Base-by-base conservation (phyloP, 2,888 invertebrate genomes). In the Pherbina coryleti region DNA sequence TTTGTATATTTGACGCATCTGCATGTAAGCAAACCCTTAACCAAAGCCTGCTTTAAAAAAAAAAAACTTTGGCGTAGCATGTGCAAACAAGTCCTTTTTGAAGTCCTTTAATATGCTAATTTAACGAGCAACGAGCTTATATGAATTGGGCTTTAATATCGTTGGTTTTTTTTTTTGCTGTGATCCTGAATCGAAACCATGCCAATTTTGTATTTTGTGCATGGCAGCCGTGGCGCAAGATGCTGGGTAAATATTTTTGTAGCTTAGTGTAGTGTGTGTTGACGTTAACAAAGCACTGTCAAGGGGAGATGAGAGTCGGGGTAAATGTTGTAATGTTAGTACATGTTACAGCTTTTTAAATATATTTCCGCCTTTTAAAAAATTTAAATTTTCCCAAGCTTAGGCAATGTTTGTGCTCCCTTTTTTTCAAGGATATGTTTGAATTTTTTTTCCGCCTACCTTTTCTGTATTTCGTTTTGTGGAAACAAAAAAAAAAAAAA, bases 81-180 rank as follows among this genome's bases (percentile, higher is more conserved):
- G 37, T 37, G 37, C 66, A 37, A 11, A 37, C 9, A 37, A 55
- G 53, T 55, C 28, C 53, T 31, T 28, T 9, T 28, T 11, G 31
- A 55, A 53, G 31, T 53, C 53, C 53, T 71, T 71, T 53, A 71
- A 53, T 55, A 71, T 71, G 53, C 70, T 55, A 71, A 71, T 31
- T 71, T 71, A 71, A 53, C 53, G 70, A 31, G 70, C 55, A 22
- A 55, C 70, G 28, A 17, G 53, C 55, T 28, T n/a, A 55, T 19
- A 71, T 53, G n/a, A 31, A 25, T 9, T 71, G 53, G 31, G 28
- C 25, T 34, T 34, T 34, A 37, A 53, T 53, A 28, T 17, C 19
- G 34, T 31, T 71, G 8, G 31, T 53, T 7, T 28, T 53, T 53
- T 55, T 71, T 28, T 53, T 66, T 28, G 22, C 28, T 60, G 28